phyloP scores from a whole-genome alignment of 2,797 vertebrate genomes.

The Sebastes oblongus region DNA sequence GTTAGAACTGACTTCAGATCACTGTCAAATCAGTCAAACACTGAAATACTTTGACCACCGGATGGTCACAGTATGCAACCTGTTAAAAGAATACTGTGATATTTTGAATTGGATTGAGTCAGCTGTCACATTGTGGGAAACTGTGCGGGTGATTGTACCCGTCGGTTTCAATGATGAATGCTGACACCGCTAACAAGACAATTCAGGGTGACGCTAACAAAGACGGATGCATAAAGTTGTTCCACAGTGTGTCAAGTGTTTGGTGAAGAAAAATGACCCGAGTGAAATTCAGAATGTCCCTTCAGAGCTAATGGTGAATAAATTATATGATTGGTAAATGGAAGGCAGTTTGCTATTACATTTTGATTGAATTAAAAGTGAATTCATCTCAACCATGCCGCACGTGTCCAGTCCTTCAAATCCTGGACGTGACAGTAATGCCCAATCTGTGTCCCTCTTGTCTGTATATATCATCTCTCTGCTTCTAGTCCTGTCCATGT shows the following conservation, averaged over 20 bases:
- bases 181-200: slow-evolving; percentile 44
- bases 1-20: neutral
- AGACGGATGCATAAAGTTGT: slow-evolving; percentile 61
- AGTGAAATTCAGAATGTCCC: slow-evolving; percentile 48
- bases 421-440: slow-evolving; percentile 52
- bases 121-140: slow-evolving; percentile 28
- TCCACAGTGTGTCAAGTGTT: slow-evolving; percentile 50
- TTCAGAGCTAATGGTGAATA: slow-evolving; percentile 62
- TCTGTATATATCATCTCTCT: neutral
- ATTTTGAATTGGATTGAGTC: slow-evolving; percentile 24
- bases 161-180: slow-evolving; percentile 54
- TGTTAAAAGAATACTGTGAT: slow-evolving; percentile 28
- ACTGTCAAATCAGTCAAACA: slow-evolving; percentile 5
- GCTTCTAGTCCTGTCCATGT: slow-evolving; percentile 10
- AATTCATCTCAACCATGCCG: slow-evolving; percentile 48
- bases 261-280: slow-evolving; percentile 48
- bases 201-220: slow-evolving; percentile 52
- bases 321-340: slow-evolving; percentile 61
- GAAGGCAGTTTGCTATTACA: slow-evolving; percentile 49
- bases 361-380: slow-evolving; percentile 64
- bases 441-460: slow-evolving; percentile 27
- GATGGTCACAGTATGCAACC: neutral
- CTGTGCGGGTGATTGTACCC: neutral
- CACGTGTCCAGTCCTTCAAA: slow-evolving; percentile 36
- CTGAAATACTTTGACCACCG: slow-evolving; percentile 8